Evolutionary conservation across 2,888 invertebrate genomes (phyloP), one percentile per base, ranked within the genome.

Genomic region (Drosophila nr. fundita): DNA sequence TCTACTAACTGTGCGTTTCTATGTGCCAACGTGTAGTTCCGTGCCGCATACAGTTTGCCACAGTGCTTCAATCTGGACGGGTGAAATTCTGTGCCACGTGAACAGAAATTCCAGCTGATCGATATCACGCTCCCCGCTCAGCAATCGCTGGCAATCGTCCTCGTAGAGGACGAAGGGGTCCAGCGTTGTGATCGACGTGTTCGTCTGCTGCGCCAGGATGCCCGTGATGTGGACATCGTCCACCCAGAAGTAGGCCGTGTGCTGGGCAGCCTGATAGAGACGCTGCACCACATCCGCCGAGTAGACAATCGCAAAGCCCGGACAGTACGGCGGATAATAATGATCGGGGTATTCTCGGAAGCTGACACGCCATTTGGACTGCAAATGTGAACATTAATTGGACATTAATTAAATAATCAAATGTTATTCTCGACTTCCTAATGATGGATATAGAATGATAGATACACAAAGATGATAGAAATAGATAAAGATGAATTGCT

Each of bases 161-260:
- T 73, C 71, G 42, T 82, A 82, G 24, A 93, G 85, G 38, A 92
- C 78, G 78, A 83, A 90, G 21, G 87, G 79, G 59, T 78, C 50
- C 60, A 92, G 82, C 58, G 84, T 91, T 32, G 94, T 94, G 80
- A 94, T 94, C 21, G 94, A 94, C 57, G 94, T 91, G 84, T 94
- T 94, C 45, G 93, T 92, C 76, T 93, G 93, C 80, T 94, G 93
- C 15, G 94, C 94, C 64, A 95, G 90, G 0, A 95, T 93, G 30
- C 97, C 97, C 0, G 97, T 97, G 42, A 97, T 94, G 85, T 96
- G 96, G 40, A 96, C 96, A 91, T 97, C 97, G 90, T 97, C 97
- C 58, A 97, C 96, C 97, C 97, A 97, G 93, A 97, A 97, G 90
- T 96, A 97, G 2, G 94, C 95, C 4, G 94, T 92, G 10, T 92